Conservation (phyloP, 2,888 invertebrate genomes). For the Cantharis rustica region DNA sequence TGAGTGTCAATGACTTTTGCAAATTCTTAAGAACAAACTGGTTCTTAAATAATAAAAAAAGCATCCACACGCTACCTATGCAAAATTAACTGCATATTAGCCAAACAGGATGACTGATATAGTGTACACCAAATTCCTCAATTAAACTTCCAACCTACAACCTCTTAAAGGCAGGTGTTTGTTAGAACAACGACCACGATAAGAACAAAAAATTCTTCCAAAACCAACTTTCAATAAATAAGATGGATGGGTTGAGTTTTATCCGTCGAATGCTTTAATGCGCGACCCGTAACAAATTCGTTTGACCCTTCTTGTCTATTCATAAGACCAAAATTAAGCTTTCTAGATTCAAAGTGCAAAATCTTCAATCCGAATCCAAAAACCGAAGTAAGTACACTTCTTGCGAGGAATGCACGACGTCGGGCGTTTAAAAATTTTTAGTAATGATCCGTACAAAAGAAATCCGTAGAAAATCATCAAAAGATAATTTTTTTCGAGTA, state of each 20-base stretch:
- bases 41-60: constrained; percentile 4
- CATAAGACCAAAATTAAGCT: background rate
- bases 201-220: background rate
- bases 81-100: constrained; percentile 15
- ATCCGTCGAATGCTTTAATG: background rate
- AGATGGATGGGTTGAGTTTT: background rate
- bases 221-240: background rate
- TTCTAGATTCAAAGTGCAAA: background rate
- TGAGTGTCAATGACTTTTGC: constrained; percentile 14
- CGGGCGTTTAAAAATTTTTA: background rate
- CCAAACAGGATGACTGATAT: constrained; percentile 6
- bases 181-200: constrained; percentile 8
- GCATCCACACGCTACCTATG: constrained; percentile 11
- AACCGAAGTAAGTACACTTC: background rate
- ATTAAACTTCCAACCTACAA: constrained; percentile 11
- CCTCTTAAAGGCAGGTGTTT: constrained; percentile 11
- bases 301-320: background rate
- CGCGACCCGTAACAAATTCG: background rate
- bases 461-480: background rate
- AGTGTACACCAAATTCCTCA: constrained; percentile 11
- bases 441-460: background rate
- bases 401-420: background rate
- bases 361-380: background rate
- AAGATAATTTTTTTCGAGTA: background rate
- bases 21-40: constrained; percentile 15